Evolutionary conservation across 2,113 vertebrate species (phyloP).

Genomic region (Chaetura pelagica): DNA sequence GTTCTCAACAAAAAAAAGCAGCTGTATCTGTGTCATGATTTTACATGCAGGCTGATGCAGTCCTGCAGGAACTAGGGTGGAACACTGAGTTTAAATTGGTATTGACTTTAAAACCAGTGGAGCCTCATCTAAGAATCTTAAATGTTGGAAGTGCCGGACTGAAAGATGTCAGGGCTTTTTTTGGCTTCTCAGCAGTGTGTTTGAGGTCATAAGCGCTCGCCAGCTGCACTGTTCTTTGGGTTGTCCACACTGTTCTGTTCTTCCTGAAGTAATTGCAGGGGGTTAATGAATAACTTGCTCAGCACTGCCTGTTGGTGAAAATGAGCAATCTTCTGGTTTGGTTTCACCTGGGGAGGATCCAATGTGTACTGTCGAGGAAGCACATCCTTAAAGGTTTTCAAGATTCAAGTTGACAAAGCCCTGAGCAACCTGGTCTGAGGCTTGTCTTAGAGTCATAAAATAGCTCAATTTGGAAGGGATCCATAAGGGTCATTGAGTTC

Average conservation of each 20-base stretch:
- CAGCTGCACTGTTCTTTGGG: fast-evolving
- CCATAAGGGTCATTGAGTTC: fast-evolving
- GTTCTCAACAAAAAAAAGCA: background rate
- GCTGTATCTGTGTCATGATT: background rate
- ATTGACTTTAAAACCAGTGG: background rate
- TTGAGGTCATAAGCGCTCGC: background rate
- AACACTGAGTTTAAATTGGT: background rate
- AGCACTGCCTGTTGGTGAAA: background rate
- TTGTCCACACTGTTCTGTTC: background rate
- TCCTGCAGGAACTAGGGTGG: background rate
- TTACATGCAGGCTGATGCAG: background rate
- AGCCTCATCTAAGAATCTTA: background rate
- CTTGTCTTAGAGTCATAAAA: background rate
- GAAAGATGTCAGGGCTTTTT: background rate
- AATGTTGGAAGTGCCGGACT: background rate
- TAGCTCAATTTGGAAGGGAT: background rate
- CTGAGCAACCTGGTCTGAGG: background rate
- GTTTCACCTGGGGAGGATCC: background rate
- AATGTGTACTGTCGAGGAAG: too few species aligned
- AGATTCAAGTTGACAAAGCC: background rate
- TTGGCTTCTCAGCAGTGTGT: background rate
- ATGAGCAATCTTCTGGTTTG: background rate
- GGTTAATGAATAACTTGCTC: background rate
- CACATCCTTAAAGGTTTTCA: background rate
- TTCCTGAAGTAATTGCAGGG: background rate